Percentiles rank a stretch among this genome's conserved stretches.
Evolutionary conservation across 2,113 vertebrate genomes (phyloP).

Genomic region (Grammomys dolichurus): DNA sequence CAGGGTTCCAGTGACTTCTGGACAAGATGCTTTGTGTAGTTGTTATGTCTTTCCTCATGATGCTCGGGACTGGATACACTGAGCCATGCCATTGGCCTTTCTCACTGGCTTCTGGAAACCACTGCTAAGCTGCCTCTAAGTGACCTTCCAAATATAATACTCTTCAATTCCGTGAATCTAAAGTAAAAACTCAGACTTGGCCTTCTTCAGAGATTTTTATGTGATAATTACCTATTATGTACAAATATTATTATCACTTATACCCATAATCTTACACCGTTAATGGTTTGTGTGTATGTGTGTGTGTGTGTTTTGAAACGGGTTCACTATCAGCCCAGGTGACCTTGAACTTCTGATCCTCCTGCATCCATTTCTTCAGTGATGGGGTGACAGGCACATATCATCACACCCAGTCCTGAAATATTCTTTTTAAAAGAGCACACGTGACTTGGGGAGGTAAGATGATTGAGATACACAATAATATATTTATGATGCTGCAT

Average conservation of each 20-base stretch:
- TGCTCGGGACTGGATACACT: not conserved
- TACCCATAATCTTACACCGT: not conserved
- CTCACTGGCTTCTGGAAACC: slow-evolving; percentile 15
- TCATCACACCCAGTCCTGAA: not conserved
- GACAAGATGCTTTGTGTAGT: not conserved
- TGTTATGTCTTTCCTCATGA: not conserved
- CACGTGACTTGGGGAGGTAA: not conserved
- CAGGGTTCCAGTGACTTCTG: slow-evolving; percentile 27
- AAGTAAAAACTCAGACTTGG: slow-evolving; percentile 38
- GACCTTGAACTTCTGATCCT: not conserved
- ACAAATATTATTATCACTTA: not conserved
- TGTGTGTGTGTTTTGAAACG: not conserved
- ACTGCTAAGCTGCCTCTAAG: not conserved
- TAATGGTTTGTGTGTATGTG: not conserved
- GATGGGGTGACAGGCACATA: not conserved
- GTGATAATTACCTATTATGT: not conserved
- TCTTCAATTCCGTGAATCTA: not conserved
- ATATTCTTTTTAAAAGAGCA: not conserved
- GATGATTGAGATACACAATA: not conserved
- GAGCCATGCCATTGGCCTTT: not conserved
- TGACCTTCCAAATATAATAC: slow-evolving; percentile 3
- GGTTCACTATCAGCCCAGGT: not conserved
- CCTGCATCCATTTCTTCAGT: not conserved
- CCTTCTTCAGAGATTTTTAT: slow-evolving; percentile 11
- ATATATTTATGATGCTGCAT: slow-evolving; percentile 49